These are phyloP conservation scores for Pheosia gnoma DNA, from an alignment of 2,888 invertebrate species.

Conservation along the genomic window DNA sequence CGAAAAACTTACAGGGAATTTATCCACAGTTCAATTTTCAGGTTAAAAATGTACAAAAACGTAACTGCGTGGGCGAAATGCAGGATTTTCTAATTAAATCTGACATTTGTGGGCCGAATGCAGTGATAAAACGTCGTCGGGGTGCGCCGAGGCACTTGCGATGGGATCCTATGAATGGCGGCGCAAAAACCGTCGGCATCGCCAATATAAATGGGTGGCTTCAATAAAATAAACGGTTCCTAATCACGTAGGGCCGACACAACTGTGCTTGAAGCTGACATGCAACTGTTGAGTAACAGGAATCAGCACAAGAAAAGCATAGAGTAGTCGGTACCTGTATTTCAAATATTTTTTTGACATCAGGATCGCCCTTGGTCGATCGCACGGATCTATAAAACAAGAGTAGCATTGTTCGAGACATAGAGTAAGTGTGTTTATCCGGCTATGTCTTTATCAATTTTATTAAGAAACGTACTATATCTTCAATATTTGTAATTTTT, in stretches of 20 bases:
- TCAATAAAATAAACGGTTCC: slow-evolving; percentile 72
- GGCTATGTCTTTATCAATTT: too few relatives aligned
- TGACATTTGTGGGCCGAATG: slow-evolving; percentile 53
- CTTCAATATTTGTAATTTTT: too few relatives aligned
- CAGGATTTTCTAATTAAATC: slow-evolving; percentile 57
- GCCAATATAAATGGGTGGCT: slow-evolving; percentile 63
- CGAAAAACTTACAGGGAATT: slow-evolving; percentile 5
- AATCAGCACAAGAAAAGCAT: slow-evolving; percentile 27
- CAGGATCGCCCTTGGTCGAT: too few relatives aligned
- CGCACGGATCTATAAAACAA: too few relatives aligned
- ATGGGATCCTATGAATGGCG: slow-evolving; percentile 39
- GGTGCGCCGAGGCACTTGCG: slow-evolving; percentile 50
- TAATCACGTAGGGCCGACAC: slow-evolving; percentile 54
- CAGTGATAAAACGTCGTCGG: slow-evolving; percentile 49
- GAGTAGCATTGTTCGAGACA: too few relatives aligned
- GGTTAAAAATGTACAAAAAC: slow-evolving; percentile 25
- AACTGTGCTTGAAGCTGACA: slow-evolving; percentile 28
- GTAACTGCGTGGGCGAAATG: slow-evolving; percentile 39
- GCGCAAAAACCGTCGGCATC: slow-evolving; percentile 57
- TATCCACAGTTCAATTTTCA: slow-evolving; percentile 18
- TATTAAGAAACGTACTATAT: too few relatives aligned
- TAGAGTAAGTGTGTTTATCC: too few relatives aligned
- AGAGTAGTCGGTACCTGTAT: slow-evolving; percentile 15
- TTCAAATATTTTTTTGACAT: background rate
- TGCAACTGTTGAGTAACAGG: slow-evolving; percentile 33